Percentiles rank a stretch among this genome's conserved stretches.
Conservation (phyloP, 2,113 vertebrate species). For the Penelope pileata region DNA sequence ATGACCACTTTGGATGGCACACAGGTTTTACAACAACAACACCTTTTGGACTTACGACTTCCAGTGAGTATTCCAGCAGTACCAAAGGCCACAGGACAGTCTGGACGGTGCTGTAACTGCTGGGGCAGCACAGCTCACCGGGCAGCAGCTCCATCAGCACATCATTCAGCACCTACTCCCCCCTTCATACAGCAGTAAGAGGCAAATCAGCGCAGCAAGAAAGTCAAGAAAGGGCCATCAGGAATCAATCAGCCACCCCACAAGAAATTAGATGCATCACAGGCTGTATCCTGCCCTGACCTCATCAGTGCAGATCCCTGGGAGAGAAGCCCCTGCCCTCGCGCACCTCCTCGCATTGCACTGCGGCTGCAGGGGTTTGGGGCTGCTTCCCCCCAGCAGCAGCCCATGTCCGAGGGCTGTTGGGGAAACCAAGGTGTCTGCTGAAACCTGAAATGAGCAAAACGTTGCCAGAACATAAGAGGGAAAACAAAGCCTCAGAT, state of each 20-base stretch:
- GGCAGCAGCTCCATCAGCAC: not conserved
- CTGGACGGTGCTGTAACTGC: not conserved
- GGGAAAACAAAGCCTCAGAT: not conserved
- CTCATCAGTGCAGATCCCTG: not conserved
- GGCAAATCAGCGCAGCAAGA: not conserved
- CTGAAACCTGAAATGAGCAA: not conserved
- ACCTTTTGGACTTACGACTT: not conserved
- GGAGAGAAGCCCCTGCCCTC: not conserved
- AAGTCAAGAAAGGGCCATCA: not conserved
- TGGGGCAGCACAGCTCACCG: not conserved
- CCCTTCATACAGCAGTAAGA: not conserved
- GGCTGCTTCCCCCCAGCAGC: too few species aligned
- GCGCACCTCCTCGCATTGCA: not conserved
- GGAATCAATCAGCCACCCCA: not conserved
- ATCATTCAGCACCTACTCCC: not conserved
- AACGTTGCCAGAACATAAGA: not conserved
- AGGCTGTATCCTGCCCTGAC: accelerated
- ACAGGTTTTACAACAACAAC: not conserved
- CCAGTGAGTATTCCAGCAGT: not conserved
- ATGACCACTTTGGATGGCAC: not conserved
- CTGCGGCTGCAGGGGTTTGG: not conserved
- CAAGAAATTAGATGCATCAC: accelerated
- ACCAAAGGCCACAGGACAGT: not conserved
- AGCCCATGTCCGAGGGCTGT: not conserved
- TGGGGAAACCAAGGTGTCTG: not conserved